Evolutionary conservation across 2,888 invertebrate species (phyloP).

Genomic region (Cephus nigrinus): DNA sequence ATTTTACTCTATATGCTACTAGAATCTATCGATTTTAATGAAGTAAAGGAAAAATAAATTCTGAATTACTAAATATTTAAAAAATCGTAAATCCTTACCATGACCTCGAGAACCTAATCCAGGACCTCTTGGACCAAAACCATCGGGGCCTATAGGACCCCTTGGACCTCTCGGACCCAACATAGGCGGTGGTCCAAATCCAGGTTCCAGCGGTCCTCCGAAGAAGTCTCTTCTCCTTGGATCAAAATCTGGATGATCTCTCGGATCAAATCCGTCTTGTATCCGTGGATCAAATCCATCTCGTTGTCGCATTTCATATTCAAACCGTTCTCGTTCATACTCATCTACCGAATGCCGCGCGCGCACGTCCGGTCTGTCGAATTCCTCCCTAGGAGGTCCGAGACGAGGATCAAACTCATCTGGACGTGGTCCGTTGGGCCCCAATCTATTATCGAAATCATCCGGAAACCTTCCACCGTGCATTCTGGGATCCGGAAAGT

Average conservation of each 20-base stretch:
- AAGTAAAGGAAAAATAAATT: not conserved
- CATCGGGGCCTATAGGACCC: constrained; percentile 61
- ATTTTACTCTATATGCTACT: too few relatives aligned
- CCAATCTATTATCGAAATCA: constrained; percentile 55
- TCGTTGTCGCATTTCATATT: constrained; percentile 57
- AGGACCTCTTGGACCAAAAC: constrained; percentile 59
- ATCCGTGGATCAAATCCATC: constrained; percentile 60
- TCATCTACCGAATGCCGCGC: constrained; percentile 53
- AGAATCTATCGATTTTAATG: too few relatives aligned
- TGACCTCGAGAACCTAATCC: constrained; percentile 58
- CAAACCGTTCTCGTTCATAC: constrained; percentile 59
- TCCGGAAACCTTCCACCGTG: constrained; percentile 52
- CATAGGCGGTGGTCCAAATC: constrained; percentile 57
- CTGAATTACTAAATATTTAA: not conserved
- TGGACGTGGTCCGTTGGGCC: constrained; percentile 49
- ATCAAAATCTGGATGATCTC: constrained; percentile 62
- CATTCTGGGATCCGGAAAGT: constrained; percentile 52
- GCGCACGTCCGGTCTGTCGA: constrained; percentile 53
- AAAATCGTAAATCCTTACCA: constrained; percentile 40
- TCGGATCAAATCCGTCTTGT: constrained; percentile 54
- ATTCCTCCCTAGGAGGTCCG: constrained; percentile 50
- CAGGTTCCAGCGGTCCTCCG: constrained; percentile 55
- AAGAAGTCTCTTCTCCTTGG: constrained; percentile 60
- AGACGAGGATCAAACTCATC: constrained; percentile 54
- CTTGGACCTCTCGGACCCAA: constrained; percentile 60